Conservation (phyloP, 2,888 invertebrate species). For the Tethea ocularis region DNA sequence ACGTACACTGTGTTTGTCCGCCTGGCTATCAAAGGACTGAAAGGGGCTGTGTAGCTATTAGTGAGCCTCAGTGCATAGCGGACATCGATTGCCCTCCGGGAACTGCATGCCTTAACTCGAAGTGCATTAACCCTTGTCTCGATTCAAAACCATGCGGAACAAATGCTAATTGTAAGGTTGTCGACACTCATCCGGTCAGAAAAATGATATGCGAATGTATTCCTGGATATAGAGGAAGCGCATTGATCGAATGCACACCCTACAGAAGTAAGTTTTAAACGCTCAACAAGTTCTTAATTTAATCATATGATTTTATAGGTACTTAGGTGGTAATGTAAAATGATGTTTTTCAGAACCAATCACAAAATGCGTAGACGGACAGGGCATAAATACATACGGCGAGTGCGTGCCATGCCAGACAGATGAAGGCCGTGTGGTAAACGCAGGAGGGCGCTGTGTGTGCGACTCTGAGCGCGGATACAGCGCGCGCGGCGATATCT, state of each 20-base stretch:
- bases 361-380: slow-evolving; percentile 90
- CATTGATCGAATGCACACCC: slow-evolving; percentile 88
- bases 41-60: slow-evolving; percentile 84
- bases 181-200: slow-evolving; percentile 92
- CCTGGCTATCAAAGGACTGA: slow-evolving; percentile 88
- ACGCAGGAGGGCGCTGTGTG: slow-evolving; percentile 90
- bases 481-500: slow-evolving; percentile 90
- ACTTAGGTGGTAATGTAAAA: not conserved
- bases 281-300: not conserved
- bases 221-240: slow-evolving; percentile 94
- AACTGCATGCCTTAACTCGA: slow-evolving; percentile 91
- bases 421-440: slow-evolving; percentile 89
- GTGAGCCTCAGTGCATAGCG: slow-evolving; percentile 86
- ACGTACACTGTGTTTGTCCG: slow-evolving; percentile 92
- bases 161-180: slow-evolving; percentile 90
- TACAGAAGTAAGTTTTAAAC: slow-evolving; percentile 87
- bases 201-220: slow-evolving; percentile 95
- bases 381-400: slow-evolving; percentile 89
- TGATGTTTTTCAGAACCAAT: slow-evolving; percentile 59
- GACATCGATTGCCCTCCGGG: slow-evolving; percentile 93
- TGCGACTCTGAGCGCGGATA: slow-evolving; percentile 92
- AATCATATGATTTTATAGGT: not conserved
- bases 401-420: slow-evolving; percentile 89
- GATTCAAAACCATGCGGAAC: slow-evolving; percentile 91
- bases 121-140: slow-evolving; percentile 93